These are phyloP conservation scores for Ramphastos sulfuratus DNA, from an alignment of 2,113 vertebrate genomes.

Conservation along the genomic window DNA sequence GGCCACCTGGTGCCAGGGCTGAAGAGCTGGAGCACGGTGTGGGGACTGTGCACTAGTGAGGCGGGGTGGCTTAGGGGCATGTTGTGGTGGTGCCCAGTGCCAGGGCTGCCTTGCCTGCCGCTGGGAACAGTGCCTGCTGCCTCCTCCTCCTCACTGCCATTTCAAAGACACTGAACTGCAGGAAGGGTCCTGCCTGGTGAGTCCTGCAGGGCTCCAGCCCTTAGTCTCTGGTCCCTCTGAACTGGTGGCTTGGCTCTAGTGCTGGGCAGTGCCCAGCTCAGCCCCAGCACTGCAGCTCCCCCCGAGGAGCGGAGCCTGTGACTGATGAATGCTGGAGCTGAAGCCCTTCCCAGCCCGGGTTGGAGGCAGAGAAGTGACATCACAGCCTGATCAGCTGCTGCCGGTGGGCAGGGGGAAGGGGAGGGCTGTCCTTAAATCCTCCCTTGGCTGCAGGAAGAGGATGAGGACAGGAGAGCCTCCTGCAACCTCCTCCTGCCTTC, in stretches of 20 bases:
- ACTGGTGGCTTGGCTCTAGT: neutral
- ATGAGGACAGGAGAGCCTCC: neutral
- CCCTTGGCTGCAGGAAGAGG: neutral
- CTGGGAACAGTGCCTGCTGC: no score
- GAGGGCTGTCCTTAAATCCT: neutral
- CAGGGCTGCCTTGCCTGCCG: neutral
- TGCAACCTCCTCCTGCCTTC: neutral
- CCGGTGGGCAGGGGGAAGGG: neutral
- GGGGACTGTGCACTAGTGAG: no score
- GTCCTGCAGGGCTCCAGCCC: fast-evolving
- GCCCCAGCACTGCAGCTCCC: neutral
- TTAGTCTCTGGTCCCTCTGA: neutral
- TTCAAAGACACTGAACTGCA: neutral
- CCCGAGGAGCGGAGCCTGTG: neutral
- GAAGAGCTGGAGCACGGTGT: no score
- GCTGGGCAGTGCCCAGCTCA: neutral
- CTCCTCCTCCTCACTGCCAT: neutral
- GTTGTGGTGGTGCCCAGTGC: neutral
- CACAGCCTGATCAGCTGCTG: neutral
- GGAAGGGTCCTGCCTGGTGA: neutral
- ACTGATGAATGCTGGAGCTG: neutral
- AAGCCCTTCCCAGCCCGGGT: neutral
- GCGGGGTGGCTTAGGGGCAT: neutral
- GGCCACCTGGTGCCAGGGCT: no score
- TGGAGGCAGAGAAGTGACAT: neutral